Percentiles rank a stretch among this genome's conserved stretches.
Conservation (phyloP, 2,888 invertebrate genomes). For the Tenthredo notha region DNA sequence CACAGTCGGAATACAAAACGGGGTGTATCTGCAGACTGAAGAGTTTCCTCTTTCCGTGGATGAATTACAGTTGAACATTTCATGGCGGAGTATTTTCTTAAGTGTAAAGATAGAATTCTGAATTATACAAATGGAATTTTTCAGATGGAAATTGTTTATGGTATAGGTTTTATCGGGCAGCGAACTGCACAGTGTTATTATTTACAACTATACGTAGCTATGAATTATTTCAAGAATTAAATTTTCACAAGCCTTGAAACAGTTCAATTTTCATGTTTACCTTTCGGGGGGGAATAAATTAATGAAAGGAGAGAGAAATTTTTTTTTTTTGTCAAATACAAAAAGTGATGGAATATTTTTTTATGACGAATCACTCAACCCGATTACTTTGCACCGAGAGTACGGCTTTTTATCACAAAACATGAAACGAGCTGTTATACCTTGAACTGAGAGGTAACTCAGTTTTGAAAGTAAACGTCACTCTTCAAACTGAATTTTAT, state of each 20-base stretch:
- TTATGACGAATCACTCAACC: neutral
- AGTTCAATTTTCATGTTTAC: neutral
- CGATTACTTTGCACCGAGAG: neutral
- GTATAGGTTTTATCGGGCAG: neutral
- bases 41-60: neutral
- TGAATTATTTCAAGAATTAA: neutral
- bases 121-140: neutral
- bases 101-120: neutral
- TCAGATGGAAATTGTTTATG: neutral
- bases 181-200: no score
- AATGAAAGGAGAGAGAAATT: neutral
- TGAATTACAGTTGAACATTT: constrained; percentile 19
- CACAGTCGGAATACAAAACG: constrained; percentile 17
- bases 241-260: neutral
- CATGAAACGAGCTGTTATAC: neutral
- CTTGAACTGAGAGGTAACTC: neutral
- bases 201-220: neutral
- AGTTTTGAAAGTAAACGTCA: constrained; percentile 34
- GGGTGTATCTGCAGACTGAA: constrained; percentile 2
- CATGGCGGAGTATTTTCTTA: neutral
- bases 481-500: constrained; percentile 14
- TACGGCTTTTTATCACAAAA: neutral
- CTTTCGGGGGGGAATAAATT: neutral
- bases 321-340: neutral
- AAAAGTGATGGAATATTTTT: neutral